Conservation (phyloP, 1,140 invertebrate genomes). For the Bombus superbus region DNA sequence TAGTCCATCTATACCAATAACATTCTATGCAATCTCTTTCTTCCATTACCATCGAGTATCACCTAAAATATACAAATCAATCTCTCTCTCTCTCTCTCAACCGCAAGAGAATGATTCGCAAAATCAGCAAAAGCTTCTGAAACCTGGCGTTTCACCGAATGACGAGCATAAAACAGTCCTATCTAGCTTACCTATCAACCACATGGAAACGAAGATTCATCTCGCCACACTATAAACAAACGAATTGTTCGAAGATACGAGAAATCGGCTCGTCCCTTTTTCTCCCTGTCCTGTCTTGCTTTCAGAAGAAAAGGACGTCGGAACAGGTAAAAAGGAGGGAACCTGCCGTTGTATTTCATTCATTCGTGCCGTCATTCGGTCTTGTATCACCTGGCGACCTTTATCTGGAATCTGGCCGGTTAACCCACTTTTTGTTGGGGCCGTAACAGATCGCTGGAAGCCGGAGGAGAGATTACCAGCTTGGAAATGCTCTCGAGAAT, state of each 20-base stretch:
- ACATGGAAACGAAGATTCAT: neutral
- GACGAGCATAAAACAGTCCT: neutral
- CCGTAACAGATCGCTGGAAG: constrained; percentile 32
- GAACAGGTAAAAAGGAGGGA: constrained; percentile 42
- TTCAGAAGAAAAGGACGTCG: neutral
- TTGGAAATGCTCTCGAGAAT: constrained; percentile 9
- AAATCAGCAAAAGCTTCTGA: neutral
- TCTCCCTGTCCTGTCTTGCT: neutral
- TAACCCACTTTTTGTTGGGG: constrained; percentile 45
- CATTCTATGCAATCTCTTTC: too few relatives aligned
- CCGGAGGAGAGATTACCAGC: constrained; percentile 10
- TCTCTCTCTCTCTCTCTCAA: too few relatives aligned
- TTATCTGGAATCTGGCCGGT: constrained; percentile 51
- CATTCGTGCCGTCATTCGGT: neutral
- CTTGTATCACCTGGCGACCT: constrained; percentile 42
- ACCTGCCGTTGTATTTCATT: constrained; percentile 42
- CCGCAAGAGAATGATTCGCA: neutral
- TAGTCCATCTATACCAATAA: too few relatives aligned
- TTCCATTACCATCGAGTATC: too few relatives aligned
- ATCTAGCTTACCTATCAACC: neutral
- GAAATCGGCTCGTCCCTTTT: neutral
- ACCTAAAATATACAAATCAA: too few relatives aligned
- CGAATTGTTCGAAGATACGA: constrained; percentile 15
- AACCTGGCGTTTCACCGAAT: neutral
- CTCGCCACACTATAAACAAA: neutral